These are phyloP conservation scores for Eulithis testata DNA, from an alignment of 2,888 invertebrate genomes.

Conservation along the genomic window DNA sequence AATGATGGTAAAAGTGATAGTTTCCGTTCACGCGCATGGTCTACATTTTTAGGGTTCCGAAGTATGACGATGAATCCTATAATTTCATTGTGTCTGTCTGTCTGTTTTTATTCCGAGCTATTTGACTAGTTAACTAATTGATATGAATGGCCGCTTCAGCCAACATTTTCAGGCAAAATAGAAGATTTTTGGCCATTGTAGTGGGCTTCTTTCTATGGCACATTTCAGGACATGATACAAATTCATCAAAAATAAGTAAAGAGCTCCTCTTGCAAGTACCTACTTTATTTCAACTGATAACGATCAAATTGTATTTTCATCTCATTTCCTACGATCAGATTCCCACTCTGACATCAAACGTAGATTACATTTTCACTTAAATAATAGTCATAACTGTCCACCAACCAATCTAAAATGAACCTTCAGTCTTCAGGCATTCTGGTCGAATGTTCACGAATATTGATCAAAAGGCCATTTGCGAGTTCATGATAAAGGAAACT, in stretches of 20 bases:
- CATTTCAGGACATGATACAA: too few relatives aligned
- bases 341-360: constrained; percentile 50
- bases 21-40: constrained; percentile 37
- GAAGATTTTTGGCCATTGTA: too few relatives aligned
- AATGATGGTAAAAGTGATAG: constrained; percentile 68
- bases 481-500: constrained; percentile 37
- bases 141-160: too few relatives aligned
- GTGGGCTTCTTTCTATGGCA: too few relatives aligned
- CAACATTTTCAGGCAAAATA: too few relatives aligned
- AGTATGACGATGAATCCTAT: too few relatives aligned
- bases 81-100: too few relatives aligned
- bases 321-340: constrained; percentile 38
- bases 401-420: constrained; percentile 42
- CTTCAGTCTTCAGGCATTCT: constrained; percentile 42
- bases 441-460: constrained; percentile 49
- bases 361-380: constrained; percentile 58
- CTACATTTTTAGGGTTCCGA: not conserved
- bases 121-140: too few relatives aligned
- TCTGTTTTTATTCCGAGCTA: too few relatives aligned
- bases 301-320: constrained; percentile 23
- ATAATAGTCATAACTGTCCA: constrained; percentile 44
- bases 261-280: too few relatives aligned
- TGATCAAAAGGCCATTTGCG: constrained; percentile 31
- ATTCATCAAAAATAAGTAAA: too few relatives aligned
- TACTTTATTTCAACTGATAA: not conserved